phyloP scores from a whole-genome alignment of 2,113 vertebrate species.

The Coptodon bakossiorum region DNA sequence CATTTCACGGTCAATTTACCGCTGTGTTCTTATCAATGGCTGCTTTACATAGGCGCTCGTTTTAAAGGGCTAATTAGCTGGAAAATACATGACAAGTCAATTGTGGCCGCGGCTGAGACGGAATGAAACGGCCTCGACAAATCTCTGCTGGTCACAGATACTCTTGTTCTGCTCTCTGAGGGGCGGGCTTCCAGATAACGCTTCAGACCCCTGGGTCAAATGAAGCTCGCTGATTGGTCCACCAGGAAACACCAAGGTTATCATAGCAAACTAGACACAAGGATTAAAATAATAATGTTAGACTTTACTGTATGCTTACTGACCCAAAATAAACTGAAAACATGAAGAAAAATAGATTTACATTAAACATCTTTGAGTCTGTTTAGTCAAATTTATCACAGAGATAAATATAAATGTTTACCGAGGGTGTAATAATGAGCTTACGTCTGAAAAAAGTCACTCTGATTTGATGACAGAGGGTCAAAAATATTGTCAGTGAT shows the following conservation, averaged over 20 bases:
- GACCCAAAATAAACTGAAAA: neutral
- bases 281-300: neutral
- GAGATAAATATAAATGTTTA: neutral
- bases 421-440: neutral
- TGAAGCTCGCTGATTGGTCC: neutral
- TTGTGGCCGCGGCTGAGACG: slow-evolving; percentile 50
- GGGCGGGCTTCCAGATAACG: slow-evolving; percentile 3
- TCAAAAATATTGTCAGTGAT: neutral
- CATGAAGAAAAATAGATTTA: neutral
- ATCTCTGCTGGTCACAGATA: slow-evolving; percentile 66
- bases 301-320: neutral
- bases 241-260: neutral
- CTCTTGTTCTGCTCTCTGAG: slow-evolving; percentile 52
- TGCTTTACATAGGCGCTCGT: slow-evolving; percentile 51
- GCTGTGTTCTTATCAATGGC: slow-evolving; percentile 68
- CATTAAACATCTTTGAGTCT: neutral
- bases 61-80: slow-evolving; percentile 76
- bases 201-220: neutral
- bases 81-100: slow-evolving; percentile 78
- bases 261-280: neutral
- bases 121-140: slow-evolving; percentile 46
- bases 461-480: neutral
- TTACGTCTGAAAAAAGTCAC: neutral
- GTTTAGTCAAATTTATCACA: neutral
- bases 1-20: slow-evolving; percentile 73